A percentile compares a stretch with the other conserved stretches of the same genome.
phyloP scores from a whole-genome alignment of 2,797 vertebrate genomes.

The Argyrosomus regius region DNA sequence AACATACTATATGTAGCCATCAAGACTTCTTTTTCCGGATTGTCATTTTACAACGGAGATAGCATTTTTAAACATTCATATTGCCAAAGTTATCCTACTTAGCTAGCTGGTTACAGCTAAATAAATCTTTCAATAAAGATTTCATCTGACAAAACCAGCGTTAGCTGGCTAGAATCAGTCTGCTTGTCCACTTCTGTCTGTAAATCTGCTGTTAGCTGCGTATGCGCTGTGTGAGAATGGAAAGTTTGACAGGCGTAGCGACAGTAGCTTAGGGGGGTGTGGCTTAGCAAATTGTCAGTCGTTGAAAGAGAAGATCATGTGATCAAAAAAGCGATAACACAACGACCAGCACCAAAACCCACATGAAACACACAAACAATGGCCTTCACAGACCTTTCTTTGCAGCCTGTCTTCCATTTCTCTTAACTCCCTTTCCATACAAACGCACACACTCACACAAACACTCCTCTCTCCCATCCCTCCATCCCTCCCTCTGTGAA shows the following conservation, averaged over 20 bases:
- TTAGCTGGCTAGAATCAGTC: neutral
- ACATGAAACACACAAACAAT: slow-evolving; percentile 43
- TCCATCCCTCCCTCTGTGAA: slow-evolving; percentile 60
- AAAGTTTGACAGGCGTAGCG: slow-evolving; percentile 43
- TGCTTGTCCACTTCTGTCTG: neutral
- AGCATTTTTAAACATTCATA: neutral
- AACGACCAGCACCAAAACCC: slow-evolving; percentile 7
- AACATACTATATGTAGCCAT: neutral
- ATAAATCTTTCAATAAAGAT: neutral
- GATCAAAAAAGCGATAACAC: slow-evolving; percentile 25
- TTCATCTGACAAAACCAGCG: neutral
- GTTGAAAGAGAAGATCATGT: slow-evolving; percentile 23
- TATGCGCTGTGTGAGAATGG: slow-evolving; percentile 18
- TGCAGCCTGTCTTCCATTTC: slow-evolving; percentile 29
- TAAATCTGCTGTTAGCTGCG: slow-evolving; percentile 9
- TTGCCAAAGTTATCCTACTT: neutral
- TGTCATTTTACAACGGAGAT: neutral
- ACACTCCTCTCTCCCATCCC: slow-evolving; percentile 39
- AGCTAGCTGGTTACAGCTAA: neutral
- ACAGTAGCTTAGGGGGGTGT: slow-evolving; percentile 32
- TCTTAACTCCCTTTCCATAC: slow-evolving; percentile 48
- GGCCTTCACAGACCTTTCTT: slow-evolving; percentile 25
- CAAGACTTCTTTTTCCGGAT: neutral
- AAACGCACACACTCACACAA: slow-evolving; percentile 28
- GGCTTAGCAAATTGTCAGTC: slow-evolving; percentile 29